These are phyloP conservation scores for Lampris incognitus DNA, from an alignment of 2,113 vertebrate species.

Conservation along the genomic window DNA sequence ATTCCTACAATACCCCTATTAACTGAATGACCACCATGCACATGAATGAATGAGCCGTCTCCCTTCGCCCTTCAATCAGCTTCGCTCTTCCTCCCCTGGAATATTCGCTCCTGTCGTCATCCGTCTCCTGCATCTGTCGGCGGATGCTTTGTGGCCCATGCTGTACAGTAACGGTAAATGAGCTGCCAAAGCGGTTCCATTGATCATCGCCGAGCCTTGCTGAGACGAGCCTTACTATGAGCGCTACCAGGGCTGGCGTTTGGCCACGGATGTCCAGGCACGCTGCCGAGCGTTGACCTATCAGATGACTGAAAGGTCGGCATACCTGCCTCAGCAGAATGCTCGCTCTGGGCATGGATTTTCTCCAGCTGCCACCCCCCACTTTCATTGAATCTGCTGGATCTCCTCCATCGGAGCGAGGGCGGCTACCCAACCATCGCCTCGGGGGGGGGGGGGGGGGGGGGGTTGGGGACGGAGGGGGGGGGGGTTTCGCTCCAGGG, in stretches of 20 bases:
- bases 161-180: slow-evolving; percentile 64
- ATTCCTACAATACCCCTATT: neutral
- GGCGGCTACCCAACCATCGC: slow-evolving; percentile 54
- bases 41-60: slow-evolving; percentile 10
- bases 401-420: slow-evolving; percentile 63
- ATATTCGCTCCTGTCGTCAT: slow-evolving; percentile 35
- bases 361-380: slow-evolving; percentile 73
- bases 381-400: slow-evolving; percentile 69
- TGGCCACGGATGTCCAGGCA: slow-evolving; percentile 70
- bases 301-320: slow-evolving; percentile 80
- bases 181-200: slow-evolving; percentile 71
- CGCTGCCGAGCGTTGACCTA: slow-evolving; percentile 75
- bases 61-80: slow-evolving; percentile 21
- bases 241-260: slow-evolving; percentile 62
- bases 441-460: slow-evolving; percentile 61
- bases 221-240: slow-evolving; percentile 77
- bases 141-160: slow-evolving; percentile 51
- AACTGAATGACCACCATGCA: slow-evolving; percentile 3
- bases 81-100: slow-evolving; percentile 27
- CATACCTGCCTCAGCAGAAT: slow-evolving; percentile 81
- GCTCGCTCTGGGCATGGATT: slow-evolving; percentile 79
- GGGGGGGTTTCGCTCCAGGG: slow-evolving; percentile 68
- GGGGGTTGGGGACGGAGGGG: no score
- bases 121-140: slow-evolving; percentile 64
- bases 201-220: slow-evolving; percentile 74